These are phyloP conservation scores for Bufo gargarizans DNA, from an alignment of 2,113 vertebrate species.

Conservation along the genomic window DNA sequence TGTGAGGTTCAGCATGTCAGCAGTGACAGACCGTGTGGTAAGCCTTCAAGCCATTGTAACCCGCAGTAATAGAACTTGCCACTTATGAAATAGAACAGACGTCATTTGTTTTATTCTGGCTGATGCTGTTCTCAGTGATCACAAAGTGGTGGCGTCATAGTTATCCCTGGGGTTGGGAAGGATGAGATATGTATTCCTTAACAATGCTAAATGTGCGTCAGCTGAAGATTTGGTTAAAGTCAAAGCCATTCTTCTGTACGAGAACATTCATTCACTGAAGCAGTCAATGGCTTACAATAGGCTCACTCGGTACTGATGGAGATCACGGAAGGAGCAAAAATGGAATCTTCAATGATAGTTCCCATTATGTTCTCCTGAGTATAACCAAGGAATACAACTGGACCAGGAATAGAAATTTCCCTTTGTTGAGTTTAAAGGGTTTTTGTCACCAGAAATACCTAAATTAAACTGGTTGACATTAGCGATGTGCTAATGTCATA, in stretches of 20 bases:
- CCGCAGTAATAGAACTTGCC: not conserved
- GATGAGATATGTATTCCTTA: not conserved
- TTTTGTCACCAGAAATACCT: no score
- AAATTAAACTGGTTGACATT: no score
- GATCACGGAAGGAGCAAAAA: not conserved
- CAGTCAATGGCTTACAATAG: not conserved
- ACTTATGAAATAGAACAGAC: not conserved
- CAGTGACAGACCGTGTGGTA: no score
- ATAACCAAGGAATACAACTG: not conserved
- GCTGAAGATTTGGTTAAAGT: not conserved
- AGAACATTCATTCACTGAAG: not conserved
- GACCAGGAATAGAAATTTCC: not conserved
- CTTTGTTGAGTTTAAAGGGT: no score
- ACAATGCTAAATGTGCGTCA: conserved; percentile 4
- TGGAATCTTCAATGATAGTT: not conserved
- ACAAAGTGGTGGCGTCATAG: not conserved
- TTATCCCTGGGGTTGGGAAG: not conserved
- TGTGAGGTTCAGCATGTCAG: no score
- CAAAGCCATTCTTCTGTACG: not conserved
- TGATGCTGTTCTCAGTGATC: not conserved
- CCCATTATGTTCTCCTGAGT: not conserved
- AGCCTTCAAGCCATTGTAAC: not conserved
- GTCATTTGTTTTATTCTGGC: not conserved
- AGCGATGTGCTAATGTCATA: no score
- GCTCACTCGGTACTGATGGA: not conserved